phyloP scores from a whole-genome alignment of 2,888 invertebrate genomes.

The Phoronis australis region DNA sequence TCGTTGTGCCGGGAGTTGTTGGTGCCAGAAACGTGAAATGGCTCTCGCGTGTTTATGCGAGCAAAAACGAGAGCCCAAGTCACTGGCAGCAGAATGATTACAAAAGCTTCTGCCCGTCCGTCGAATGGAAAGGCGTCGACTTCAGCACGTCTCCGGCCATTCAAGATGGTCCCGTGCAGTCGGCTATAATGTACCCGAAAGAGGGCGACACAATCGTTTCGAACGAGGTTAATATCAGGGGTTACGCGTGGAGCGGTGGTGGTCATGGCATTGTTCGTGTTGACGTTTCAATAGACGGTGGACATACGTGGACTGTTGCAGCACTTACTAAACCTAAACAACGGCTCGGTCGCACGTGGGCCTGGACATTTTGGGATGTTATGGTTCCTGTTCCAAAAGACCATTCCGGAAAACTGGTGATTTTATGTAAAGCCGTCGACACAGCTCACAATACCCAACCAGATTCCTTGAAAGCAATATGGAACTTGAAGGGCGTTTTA shows the following conservation, averaged over 20 bases:
- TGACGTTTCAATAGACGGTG: slow-evolving; percentile 80
- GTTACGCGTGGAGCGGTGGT: slow-evolving; percentile 77
- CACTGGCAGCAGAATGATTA: slow-evolving; percentile 98
- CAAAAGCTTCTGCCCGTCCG: slow-evolving; percentile 59
- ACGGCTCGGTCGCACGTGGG: slow-evolving; percentile 59
- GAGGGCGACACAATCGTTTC: slow-evolving; percentile 54
- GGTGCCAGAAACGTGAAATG: slow-evolving; percentile 96
- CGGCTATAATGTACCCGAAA: slow-evolving; percentile 80
- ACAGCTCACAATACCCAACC: slow-evolving; percentile 83
- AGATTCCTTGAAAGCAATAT: slow-evolving; percentile 83
- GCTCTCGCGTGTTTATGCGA: slow-evolving; percentile 74
- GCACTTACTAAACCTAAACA: slow-evolving; percentile 51
- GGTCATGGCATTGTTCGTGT: slow-evolving; percentile 82
- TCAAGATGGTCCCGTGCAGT: slow-evolving; percentile 89
- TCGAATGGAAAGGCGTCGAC: slow-evolving; percentile 84
- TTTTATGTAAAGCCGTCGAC: slow-evolving; percentile 89
- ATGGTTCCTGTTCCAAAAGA: slow-evolving; percentile 60
- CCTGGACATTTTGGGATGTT: slow-evolving; percentile 80
- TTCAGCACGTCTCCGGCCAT: slow-evolving; percentile 78
- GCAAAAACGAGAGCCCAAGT: slow-evolving; percentile 79
- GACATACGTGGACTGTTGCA: slow-evolving; percentile 75
- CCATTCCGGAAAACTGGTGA: slow-evolving; percentile 58
- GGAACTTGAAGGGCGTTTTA: slow-evolving; percentile 93
- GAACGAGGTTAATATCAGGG: slow-evolving; percentile 49
- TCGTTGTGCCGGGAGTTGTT: slow-evolving; percentile 86